Evolutionary conservation across 2,888 invertebrate species (phyloP), one percentile per base, ranked within the genome.

Genomic region (Lycocerus yunnanus): DNA sequence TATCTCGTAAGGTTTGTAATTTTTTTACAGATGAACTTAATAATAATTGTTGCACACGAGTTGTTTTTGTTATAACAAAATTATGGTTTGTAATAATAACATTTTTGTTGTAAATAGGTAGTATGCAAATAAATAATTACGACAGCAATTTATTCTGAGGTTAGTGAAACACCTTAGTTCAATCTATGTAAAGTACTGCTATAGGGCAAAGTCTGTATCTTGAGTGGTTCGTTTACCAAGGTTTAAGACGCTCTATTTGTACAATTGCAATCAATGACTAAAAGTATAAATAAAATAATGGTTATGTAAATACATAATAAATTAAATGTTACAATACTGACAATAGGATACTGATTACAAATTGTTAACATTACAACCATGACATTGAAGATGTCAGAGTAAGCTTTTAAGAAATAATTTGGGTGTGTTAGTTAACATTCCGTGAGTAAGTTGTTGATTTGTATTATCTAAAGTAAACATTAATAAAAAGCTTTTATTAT

Each of bases 141-240:
- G 16, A 63, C 16, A 63, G 61, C 61, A 63, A 63, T 63, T 63
- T 63, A 63, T 63, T 18, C 20, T 63, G 61, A 63, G 61, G 61
- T 63, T 18, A 63, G 61, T 63, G 20, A 63, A 43, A 43, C 60
- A 71, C 66, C 58, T 71, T 71, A 66, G 66, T 27, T 59, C 65
- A 70, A 70, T 70, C 13, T 60, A 66, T 71, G 66, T 66, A 65
- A 66, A 71, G 66, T 71, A 70, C 21, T 70, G 27, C 58, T 43
- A 43, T 43, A n/a, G 43, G 21, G 43, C 43, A 43, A 43, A 43
- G 43, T 43, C 43, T 43, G 43, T 27, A 27, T n/a, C n/a, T 43
- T n/a, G 43, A 43, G 43, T 43, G 43, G 43, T 43, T 43, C 43
- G 8, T 43, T 43, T 43, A 43, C 43, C 43, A 43, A 43, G 43